phyloP scores from a whole-genome alignment of 2,113 vertebrate species.

The Thunnus thynnus region DNA sequence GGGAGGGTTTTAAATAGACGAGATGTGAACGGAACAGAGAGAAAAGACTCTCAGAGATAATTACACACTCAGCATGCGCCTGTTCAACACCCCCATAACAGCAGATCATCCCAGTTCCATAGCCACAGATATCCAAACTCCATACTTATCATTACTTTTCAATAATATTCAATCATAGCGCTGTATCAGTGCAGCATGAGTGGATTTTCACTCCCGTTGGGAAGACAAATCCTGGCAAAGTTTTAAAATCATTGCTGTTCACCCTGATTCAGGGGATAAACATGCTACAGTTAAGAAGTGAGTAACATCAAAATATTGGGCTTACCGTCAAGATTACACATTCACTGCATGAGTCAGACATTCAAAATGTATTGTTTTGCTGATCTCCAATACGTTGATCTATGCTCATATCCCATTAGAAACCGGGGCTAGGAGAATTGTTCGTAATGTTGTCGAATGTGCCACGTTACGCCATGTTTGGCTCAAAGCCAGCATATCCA shows the following conservation, averaged over 20 bases:
- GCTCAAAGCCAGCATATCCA: background rate
- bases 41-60: constrained; percentile 51
- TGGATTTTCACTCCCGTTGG: background rate
- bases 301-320: background rate
- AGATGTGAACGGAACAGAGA: constrained; percentile 44
- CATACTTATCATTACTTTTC: background rate
- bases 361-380: too few relatives aligned
- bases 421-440: background rate
- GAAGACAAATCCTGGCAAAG: background rate
- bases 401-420: background rate
- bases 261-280: background rate
- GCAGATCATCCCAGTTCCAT: constrained; percentile 20
- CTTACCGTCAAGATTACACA: background rate
- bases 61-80: constrained; percentile 54
- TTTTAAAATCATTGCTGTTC: background rate
- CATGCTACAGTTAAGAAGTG: background rate
- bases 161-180: constrained; percentile 29
- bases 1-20: constrained; percentile 51
- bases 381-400: too few relatives aligned
- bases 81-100: constrained; percentile 41
- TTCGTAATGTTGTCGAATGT: background rate
- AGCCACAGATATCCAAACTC: constrained; percentile 31
- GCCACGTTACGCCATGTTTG: background rate
- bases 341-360: background rate
- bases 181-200: background rate